phyloP scores from a whole-genome alignment of 2,888 invertebrate genomes.

The Sphinx pinastri region DNA sequence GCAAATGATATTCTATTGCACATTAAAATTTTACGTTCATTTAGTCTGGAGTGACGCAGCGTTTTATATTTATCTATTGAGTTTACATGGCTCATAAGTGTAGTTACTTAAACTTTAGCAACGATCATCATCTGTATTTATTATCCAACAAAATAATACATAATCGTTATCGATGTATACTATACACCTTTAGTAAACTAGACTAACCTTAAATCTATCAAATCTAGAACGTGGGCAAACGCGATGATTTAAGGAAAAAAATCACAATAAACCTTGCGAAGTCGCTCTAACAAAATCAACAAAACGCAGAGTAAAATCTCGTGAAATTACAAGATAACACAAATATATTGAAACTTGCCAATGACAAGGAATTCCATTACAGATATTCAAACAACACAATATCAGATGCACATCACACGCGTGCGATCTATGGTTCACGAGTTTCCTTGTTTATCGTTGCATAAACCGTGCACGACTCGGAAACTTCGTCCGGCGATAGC shows the following conservation, averaged over 20 bases:
- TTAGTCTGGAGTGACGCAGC: not conserved
- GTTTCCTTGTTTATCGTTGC: slow-evolving; percentile 20
- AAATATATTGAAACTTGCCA: not conserved
- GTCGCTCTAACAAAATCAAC: not conserved
- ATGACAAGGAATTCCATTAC: not conserved
- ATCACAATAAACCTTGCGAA: not conserved
- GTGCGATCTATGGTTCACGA: slow-evolving; percentile 18
- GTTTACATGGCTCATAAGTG: not conserved
- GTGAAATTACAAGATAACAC: not conserved
- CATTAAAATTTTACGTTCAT: not conserved
- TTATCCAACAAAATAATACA: no score
- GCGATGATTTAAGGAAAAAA: no score
- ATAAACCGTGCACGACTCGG: slow-evolving; percentile 20
- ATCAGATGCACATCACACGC: slow-evolving; percentile 9
- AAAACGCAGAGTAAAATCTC: not conserved
- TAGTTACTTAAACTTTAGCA: not conserved
- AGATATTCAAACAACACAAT: not conserved
- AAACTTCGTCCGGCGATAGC: slow-evolving; percentile 23
- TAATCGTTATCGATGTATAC: no score
- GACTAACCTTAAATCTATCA: no score
- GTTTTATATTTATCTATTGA: not conserved
- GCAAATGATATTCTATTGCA: not conserved
- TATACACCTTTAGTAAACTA: no score
- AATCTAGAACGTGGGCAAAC: no score
- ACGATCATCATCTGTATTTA: not conserved